Percentiles rank a stretch among this genome's conserved stretches.
Evolutionary conservation across 2,797 vertebrate genomes (phyloP).

Genomic region (Saxicola maurus): DNA sequence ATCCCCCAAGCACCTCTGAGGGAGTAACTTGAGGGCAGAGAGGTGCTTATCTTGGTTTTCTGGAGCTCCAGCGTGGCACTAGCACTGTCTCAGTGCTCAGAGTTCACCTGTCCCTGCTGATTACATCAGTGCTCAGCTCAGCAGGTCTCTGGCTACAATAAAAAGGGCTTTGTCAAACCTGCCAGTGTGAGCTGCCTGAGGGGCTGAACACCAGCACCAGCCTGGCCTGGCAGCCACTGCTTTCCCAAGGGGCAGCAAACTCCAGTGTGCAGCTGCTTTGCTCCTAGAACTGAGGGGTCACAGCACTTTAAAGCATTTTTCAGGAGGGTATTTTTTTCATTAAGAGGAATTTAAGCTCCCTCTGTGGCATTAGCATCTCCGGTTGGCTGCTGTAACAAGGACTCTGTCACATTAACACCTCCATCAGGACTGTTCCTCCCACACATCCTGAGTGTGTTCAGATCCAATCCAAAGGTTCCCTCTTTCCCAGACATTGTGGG

Average conservation of each 20-base stretch:
- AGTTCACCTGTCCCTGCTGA: constrained; percentile 64
- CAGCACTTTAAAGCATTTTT: background rate
- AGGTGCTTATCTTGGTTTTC: constrained; percentile 39
- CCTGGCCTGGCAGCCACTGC: background rate
- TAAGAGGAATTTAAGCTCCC: background rate
- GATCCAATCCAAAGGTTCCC: background rate
- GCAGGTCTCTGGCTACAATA: constrained; percentile 36
- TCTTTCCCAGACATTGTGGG: background rate
- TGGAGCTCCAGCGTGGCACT: constrained; percentile 64
- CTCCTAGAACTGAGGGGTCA: background rate
- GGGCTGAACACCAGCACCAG: background rate
- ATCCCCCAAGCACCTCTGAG: background rate
- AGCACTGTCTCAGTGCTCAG: constrained; percentile 49
- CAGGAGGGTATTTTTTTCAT: background rate
- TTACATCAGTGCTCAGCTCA: constrained; percentile 37
- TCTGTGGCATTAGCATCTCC: background rate
- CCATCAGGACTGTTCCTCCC: background rate
- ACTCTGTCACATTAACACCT: background rate
- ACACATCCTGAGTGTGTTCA: background rate
- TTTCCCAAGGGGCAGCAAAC: background rate
- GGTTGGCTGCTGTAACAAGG: background rate
- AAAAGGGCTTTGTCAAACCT: background rate
- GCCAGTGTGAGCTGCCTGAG: background rate
- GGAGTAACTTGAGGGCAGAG: background rate
- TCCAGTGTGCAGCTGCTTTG: background rate